These are phyloP conservation scores for Drosophila orena DNA, from an alignment of 1,140 invertebrate species.

Conservation along the genomic window DNA sequence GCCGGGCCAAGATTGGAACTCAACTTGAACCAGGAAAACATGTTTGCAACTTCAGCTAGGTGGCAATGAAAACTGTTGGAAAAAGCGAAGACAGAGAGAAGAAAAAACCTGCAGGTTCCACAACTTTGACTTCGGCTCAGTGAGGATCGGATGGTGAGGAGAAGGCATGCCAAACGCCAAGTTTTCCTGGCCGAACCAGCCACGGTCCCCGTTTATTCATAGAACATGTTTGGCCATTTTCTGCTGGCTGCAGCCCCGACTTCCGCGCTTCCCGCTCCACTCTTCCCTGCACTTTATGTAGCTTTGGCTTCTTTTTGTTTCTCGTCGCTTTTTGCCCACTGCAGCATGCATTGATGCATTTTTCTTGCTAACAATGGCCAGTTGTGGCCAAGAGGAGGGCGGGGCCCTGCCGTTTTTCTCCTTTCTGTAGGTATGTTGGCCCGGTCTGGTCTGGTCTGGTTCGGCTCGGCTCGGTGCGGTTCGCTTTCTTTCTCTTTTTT, in stretches of 20 bases:
- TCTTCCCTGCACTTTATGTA: conserved; percentile 63
- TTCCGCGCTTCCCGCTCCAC: conserved; percentile 58
- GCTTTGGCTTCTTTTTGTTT: conserved; percentile 69
- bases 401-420: neutral
- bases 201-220: conserved; percentile 56
- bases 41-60: conserved; percentile 53
- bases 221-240: conserved; percentile 83
- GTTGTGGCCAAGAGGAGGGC: conserved; percentile 9
- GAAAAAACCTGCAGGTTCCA: conserved; percentile 52
- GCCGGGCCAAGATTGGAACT: conserved; percentile 54
- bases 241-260: conserved; percentile 46
- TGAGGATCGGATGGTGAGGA: conserved; percentile 52
- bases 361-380: conserved; percentile 74
- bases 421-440: conserved; percentile 58
- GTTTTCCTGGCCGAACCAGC: conserved; percentile 54
- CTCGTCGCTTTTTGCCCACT: conserved; percentile 38
- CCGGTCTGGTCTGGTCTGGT: conserved; percentile 36
- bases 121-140: conserved; percentile 33
- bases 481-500: conserved; percentile 56
- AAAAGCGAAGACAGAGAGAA: conserved; percentile 15
- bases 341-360: conserved; percentile 77
- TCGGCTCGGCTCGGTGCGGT: neutral
- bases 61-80: conserved; percentile 67
- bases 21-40: conserved; percentile 68
- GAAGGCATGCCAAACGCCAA: conserved; percentile 77